These are phyloP conservation scores for Dendrocincla tyrannina DNA, from an alignment of 2,797 vertebrate species.

Conservation along the genomic window DNA sequence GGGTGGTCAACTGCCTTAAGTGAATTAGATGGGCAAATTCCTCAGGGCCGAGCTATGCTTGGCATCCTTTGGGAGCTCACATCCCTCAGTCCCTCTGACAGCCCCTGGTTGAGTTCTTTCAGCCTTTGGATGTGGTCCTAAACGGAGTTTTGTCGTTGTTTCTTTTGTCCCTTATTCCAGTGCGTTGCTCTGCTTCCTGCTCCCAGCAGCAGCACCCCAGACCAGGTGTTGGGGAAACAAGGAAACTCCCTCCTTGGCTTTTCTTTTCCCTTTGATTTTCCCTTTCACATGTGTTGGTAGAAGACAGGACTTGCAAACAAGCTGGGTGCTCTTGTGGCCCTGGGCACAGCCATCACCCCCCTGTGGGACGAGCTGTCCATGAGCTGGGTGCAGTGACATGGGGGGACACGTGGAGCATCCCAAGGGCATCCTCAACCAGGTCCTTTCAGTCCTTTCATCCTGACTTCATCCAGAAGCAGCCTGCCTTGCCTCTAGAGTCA, in stretches of 20 bases:
- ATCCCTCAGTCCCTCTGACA: not conserved
- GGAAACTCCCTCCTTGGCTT: not conserved
- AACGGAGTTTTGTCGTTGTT: accelerated
- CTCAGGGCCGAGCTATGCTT: not conserved
- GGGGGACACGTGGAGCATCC: accelerated
- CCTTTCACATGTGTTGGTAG: not conserved
- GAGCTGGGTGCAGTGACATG: not conserved
- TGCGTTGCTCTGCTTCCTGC: not conserved
- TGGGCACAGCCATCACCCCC: not conserved
- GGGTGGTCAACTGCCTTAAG: not conserved
- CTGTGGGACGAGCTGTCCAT: accelerated
- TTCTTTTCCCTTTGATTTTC: not conserved
- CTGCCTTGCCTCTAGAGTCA: not conserved
- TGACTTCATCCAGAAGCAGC: not conserved
- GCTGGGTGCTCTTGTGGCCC: not conserved
- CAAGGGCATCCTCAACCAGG: not conserved
- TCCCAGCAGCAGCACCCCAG: not conserved
- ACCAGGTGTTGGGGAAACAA: not conserved
- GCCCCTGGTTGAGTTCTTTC: accelerated
- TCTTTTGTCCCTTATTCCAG: not conserved
- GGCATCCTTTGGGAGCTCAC: not conserved
- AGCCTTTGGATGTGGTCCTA: not conserved
- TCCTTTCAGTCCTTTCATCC: not conserved
- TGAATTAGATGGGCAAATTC: not conserved
- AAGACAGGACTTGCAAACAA: not conserved